A percentile compares a stretch with the other conserved stretches of the same genome.
Conservation (phyloP, 2,113 vertebrate genomes). For the Pimephales promelas region DNA sequence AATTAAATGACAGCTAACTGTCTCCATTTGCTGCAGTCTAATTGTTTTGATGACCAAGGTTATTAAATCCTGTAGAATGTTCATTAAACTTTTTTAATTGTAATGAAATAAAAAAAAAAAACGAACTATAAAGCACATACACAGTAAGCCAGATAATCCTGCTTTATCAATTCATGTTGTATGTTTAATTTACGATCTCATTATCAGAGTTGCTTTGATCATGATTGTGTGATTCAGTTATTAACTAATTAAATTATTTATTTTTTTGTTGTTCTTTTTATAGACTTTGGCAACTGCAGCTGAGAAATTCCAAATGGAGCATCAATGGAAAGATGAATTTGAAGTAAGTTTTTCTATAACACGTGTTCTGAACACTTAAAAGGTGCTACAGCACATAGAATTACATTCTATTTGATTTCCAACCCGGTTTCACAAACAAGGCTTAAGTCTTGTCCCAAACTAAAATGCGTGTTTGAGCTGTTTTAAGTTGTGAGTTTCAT, state of each 20-base stretch:
- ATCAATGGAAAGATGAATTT: conserved; percentile 91
- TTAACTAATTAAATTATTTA: conserved; percentile 20
- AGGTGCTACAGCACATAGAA: background rate
- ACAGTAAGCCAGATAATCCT: background rate
- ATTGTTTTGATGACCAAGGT: background rate
- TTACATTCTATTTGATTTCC: background rate
- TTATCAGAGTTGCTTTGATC: conserved; percentile 16
- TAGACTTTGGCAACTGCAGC: conserved; percentile 92
- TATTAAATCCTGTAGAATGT: background rate
- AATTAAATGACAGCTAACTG: background rate
- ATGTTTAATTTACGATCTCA: background rate
- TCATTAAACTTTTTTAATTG: background rate
- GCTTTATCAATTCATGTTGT: background rate
- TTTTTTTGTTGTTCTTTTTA: conserved; percentile 61
- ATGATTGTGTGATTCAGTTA: conserved; percentile 24
- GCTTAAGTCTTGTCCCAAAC: no score
- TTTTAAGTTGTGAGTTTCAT: no score
- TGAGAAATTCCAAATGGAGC: conserved; percentile 87
- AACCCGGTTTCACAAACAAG: no score
- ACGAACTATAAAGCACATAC: background rate
- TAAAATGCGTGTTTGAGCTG: no score
- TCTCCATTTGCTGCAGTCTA: background rate
- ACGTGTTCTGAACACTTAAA: background rate
- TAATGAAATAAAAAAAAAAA: background rate
- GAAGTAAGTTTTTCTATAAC: conserved; percentile 76